Base-by-base conservation (phyloP, 2,888 invertebrate species). In the Polydrusus cervinus region DNA sequence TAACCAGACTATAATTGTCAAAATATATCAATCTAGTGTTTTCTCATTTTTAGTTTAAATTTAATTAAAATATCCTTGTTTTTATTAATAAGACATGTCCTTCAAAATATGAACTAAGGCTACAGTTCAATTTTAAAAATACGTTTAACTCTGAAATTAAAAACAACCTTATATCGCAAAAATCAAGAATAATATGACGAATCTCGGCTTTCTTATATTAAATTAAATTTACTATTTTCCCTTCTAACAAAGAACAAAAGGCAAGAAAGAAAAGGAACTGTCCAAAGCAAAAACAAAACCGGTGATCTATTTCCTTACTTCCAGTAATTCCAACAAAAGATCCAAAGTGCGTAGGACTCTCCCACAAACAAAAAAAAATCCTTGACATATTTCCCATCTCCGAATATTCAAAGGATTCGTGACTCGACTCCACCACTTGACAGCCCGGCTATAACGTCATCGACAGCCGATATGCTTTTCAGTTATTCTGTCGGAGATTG, bases 381-480 rank as follows among this genome's bases (percentile, higher is more conserved):
- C 55, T 67, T 67, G 67, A 67, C 67, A 55, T 43, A 67, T 25
- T 67, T 30, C 57, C 20, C 38, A 60, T 60, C 40, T 13, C 40
- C 57, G 38, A 38, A 60, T 18, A 38, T 38, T 60, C 38, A 60
- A 38, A 60, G 38, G 57, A 60, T 60, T 60, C 57, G 57, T 60
- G 38, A 18, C 57, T 60, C 57, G 38, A 18, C 53, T 53, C 55
- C 16, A 20, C 55, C 55, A 43, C 43, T 53, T 53, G 67, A 40
- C 60, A 45, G 45, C 38, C 62, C 40, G 51, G 62, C 53, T 51
- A 25, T 70, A 18, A 49, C 60, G 61, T 62, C 53, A 70, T 70
- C 40, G 70, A 62, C 70, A 70, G 62, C 53, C 53, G 45, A 62
- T 70, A 60, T 60, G 69, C 47, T 69, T 60, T 43, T 45, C 61